Conservation (phyloP, 2,797 vertebrate genomes). For the Champsocephalus esox region DNA sequence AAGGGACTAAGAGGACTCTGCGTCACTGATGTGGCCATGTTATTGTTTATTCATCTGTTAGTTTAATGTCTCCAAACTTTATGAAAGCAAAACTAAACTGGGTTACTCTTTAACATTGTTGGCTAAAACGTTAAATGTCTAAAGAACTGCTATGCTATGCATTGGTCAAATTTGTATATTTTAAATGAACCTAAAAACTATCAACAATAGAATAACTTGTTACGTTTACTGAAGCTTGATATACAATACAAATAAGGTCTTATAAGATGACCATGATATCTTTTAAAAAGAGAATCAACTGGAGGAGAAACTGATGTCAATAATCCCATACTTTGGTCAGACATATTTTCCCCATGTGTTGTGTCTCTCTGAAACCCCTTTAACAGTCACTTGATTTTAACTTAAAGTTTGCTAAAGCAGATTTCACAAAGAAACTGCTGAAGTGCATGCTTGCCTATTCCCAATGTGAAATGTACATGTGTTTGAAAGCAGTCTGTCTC, state of each 20-base stretch:
- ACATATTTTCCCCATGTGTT: not conserved
- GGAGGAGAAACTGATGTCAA: slow-evolving; percentile 24
- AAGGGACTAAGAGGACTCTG: not conserved
- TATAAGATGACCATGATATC: not conserved
- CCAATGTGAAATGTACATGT: not conserved
- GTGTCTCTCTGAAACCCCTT: slow-evolving; percentile 15
- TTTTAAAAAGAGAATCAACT: slow-evolving; percentile 4
- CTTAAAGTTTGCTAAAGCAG: not conserved
- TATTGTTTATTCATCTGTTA: not conserved
- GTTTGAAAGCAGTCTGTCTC: not conserved
- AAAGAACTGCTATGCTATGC: not conserved
- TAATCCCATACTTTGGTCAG: slow-evolving; percentile 22
- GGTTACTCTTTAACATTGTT: not conserved
- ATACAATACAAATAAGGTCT: not conserved
- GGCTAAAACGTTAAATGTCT: not conserved
- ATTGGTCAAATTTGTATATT: not conserved
- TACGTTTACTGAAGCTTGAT: not conserved
- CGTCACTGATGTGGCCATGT: not conserved
- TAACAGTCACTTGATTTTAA: slow-evolving; percentile 23
- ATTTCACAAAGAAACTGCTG: not conserved
- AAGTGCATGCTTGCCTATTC: not conserved
- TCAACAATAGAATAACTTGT: not conserved
- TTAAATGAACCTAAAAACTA: not conserved
- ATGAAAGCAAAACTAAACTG: not conserved
- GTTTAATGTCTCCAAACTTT: not conserved